Evolutionary conservation across 1,140 invertebrate genomes (phyloP).

Genomic region (Lethocerus indicus): DNA sequence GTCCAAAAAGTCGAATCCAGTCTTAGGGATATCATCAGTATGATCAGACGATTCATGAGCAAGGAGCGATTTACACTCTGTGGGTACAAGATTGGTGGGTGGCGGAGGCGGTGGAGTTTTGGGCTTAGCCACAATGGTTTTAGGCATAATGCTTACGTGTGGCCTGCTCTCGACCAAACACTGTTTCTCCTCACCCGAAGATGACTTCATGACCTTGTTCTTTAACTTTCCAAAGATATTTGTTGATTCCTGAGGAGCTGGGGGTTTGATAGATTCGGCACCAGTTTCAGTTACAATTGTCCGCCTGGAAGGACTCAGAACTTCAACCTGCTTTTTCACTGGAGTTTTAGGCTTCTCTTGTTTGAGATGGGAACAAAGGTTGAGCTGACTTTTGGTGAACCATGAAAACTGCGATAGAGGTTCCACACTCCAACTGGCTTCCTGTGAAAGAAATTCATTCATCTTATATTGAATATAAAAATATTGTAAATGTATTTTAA

Average conservation of each 20-base stretch:
- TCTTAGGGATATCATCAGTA: conserved; percentile 17
- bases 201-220: too few species aligned
- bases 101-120: conserved; percentile 17
- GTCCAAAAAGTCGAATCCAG: conserved; percentile 19
- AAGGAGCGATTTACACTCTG: conserved; percentile 8
- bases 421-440: too few species aligned
- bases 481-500: neutral
- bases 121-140: conserved; percentile 9
- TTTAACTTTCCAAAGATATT: neutral
- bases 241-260: neutral
- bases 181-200: too few species aligned
- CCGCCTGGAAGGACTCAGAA: conserved; percentile 7
- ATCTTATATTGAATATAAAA: conserved; percentile 26
- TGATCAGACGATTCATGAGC: conserved; percentile 6
- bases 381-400: conserved; percentile 58
- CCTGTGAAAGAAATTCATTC: too few species aligned
- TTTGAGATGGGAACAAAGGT: conserved; percentile 27
- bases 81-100: neutral
- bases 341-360: conserved; percentile 9
- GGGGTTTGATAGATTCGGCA: neutral
- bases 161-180: neutral
- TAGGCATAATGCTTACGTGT: neutral
- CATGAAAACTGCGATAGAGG: conserved; percentile 64
- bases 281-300: too few species aligned
- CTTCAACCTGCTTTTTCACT: conserved; percentile 10